A percentile compares a stretch with the other conserved stretches of the same genome.
These are phyloP conservation scores for Melanophora roralis DNA, from an alignment of 2,888 invertebrate genomes.

Conservation along the genomic window DNA sequence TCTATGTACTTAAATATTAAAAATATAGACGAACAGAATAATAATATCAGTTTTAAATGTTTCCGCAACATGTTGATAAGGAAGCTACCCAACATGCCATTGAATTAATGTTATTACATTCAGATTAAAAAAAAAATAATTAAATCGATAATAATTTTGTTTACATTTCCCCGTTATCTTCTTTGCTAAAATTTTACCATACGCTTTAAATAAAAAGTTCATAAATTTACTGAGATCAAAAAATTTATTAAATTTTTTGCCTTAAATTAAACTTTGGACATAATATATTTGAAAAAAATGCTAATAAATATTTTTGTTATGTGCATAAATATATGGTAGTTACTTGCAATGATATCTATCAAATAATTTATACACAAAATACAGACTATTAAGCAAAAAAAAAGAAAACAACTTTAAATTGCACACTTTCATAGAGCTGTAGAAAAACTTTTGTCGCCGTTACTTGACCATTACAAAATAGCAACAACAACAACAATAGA, in stretches of 20 bases:
- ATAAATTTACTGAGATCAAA: slow-evolving; percentile 28
- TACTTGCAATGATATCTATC: slow-evolving; percentile 43
- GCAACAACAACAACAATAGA: slow-evolving; percentile 19
- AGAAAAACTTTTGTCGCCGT: slow-evolving; percentile 34
- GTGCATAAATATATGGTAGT: slow-evolving; percentile 12
- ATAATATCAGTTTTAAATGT: too few species aligned
- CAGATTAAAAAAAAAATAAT: background rate
- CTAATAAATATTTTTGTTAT: slow-evolving; percentile 48
- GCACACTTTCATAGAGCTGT: slow-evolving; percentile 14
- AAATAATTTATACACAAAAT: slow-evolving; percentile 52
- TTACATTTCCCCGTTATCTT: too few species aligned
- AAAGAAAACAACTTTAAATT: slow-evolving; percentile 25
- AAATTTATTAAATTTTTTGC: slow-evolving; percentile 15
- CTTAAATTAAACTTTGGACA: slow-evolving; percentile 1
- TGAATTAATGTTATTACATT: too few species aligned
- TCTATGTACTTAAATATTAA: too few species aligned
- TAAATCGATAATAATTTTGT: too few species aligned
- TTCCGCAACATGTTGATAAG: too few species aligned
- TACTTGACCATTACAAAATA: slow-evolving; percentile 46
- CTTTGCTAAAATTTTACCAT: background rate
- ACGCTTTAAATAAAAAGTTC: background rate
- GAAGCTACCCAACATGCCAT: too few species aligned
- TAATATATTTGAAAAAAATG: slow-evolving; percentile 47
- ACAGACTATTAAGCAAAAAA: slow-evolving; percentile 37
- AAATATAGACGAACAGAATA: too few species aligned